Percentiles rank a stretch among this genome's conserved stretches.
Conservation (phyloP, 2,797 vertebrate species). For the Labroides dimidiatus region DNA sequence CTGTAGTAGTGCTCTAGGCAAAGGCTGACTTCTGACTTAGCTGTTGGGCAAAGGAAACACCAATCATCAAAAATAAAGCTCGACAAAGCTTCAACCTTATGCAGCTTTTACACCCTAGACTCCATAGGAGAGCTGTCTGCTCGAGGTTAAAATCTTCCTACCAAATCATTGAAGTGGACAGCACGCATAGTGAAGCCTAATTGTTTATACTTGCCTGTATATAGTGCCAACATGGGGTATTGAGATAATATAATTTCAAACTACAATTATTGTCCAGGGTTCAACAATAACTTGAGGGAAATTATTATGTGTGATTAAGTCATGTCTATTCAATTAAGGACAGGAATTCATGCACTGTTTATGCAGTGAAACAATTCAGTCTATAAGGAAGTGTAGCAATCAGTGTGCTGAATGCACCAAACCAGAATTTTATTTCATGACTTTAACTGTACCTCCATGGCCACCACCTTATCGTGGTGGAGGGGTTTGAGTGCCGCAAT, state of each 20-base stretch:
- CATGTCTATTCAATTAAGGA: conserved; percentile 36
- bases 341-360: conserved; percentile 24
- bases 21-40: conserved; percentile 32
- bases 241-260: conserved; percentile 22
- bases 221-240: conserved; percentile 3
- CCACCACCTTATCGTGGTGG: too few relatives aligned
- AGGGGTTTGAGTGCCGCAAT: too few relatives aligned
- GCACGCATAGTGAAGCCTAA: conserved; percentile 48
- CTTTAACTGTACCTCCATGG: too few relatives aligned
- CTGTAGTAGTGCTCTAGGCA: conserved; percentile 16
- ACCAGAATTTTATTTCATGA: conserved; percentile 11
- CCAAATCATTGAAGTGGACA: conserved; percentile 52
- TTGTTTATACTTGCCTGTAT: conserved; percentile 5
- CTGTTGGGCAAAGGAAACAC: conserved; percentile 36
- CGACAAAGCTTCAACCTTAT: neutral
- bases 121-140: conserved; percentile 24
- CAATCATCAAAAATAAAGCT: conserved; percentile 25
- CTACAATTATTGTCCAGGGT: conserved; percentile 22
- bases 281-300: conserved; percentile 26
- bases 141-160: conserved; percentile 18
- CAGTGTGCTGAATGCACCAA: conserved; percentile 12
- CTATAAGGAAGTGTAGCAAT: conserved; percentile 29
- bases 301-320: conserved; percentile 26
- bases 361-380: conserved; percentile 25
- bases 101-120: conserved; percentile 16